phyloP scores from a whole-genome alignment of 2,113 vertebrate species.

The Charina bottae region DNA sequence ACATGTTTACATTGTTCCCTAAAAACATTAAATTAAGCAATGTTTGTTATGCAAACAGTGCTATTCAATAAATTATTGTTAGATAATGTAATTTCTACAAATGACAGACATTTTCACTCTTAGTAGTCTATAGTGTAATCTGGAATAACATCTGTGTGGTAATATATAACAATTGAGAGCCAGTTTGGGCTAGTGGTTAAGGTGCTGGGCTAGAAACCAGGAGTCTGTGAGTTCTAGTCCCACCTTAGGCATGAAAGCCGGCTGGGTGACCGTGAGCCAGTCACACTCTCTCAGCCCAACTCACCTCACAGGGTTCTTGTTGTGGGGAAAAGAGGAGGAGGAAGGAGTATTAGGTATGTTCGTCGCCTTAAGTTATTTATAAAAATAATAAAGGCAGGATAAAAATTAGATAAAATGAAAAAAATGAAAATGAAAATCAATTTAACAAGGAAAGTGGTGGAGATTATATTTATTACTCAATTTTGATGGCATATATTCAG shows the following conservation, averaged over 20 bases:
- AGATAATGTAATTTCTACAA: conserved; percentile 44
- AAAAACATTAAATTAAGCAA: conserved; percentile 60
- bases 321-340: no score
- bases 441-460: conserved; percentile 46
- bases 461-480: conserved; percentile 53
- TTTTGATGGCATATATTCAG: conserved; percentile 41
- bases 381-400: no score
- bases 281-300: no score
- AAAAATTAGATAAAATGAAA: no score
- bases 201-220: no score
- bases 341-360: no score
- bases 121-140: conserved; percentile 61
- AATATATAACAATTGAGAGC: conserved; percentile 34
- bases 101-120: conserved; percentile 60
- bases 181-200: no score
- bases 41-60: conserved; percentile 65
- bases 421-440: conserved; percentile 25
- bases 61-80: conserved; percentile 55
- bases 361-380: no score
- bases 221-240: no score
- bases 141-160: conserved; percentile 67
- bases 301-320: no score
- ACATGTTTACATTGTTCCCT: conserved; percentile 65
- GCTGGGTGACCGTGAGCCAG: no score
- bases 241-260: no score